Conservation (phyloP, 2,888 invertebrate species). For the Pachymerium ferrugineum region DNA sequence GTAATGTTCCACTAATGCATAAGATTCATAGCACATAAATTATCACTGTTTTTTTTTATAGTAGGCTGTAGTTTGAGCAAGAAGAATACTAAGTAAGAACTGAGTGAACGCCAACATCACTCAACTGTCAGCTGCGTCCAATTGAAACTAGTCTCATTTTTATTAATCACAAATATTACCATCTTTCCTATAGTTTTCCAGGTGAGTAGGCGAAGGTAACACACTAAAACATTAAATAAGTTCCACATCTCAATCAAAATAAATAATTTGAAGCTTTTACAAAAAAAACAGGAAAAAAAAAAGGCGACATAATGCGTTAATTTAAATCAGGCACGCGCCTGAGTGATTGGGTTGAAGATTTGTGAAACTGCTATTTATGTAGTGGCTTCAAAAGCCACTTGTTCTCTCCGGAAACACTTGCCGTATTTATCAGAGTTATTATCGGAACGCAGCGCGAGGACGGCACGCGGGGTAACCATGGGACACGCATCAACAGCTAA, state of each 20-base stretch:
- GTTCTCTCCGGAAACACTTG: neutral
- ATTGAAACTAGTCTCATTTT: constrained; percentile 1
- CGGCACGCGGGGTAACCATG: neutral
- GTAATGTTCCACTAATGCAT: neutral
- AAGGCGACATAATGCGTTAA: neutral
- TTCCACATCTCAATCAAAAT: too few relatives aligned
- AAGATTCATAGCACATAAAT: neutral
- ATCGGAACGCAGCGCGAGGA: constrained; percentile 4
- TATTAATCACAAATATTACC: neutral
- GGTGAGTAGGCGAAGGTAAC: neutral
- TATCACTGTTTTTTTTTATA: neutral
- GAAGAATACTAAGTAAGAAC: neutral
- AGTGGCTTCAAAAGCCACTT: neutral
- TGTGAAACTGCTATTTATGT: neutral
- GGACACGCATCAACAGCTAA: neutral
- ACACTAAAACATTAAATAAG: neutral
- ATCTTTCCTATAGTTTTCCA: neutral
- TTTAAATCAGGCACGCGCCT: neutral
- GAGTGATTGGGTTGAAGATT: neutral
- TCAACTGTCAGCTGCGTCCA: neutral
- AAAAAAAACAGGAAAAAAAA: too few relatives aligned
- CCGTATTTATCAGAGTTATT: neutral
- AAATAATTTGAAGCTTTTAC: too few relatives aligned
- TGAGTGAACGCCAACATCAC: constrained; percentile 7
- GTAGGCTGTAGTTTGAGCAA: neutral